These are phyloP conservation scores for Canis aureus DNA, from an alignment of 2,113 vertebrate genomes.

Conservation along the genomic window DNA sequence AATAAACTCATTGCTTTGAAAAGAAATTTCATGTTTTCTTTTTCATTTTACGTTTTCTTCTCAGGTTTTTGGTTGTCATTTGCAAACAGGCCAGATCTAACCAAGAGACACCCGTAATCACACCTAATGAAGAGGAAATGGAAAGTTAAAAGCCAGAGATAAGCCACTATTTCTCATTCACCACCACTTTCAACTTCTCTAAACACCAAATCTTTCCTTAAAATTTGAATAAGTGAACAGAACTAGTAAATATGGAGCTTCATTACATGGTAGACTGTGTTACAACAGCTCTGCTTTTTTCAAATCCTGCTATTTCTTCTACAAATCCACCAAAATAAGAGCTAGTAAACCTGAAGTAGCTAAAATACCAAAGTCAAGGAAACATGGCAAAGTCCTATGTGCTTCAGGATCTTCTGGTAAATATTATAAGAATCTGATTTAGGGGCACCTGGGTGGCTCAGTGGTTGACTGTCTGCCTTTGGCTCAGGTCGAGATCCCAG, in stretches of 20 bases:
- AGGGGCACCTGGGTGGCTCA: not conserved
- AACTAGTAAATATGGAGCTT: not conserved
- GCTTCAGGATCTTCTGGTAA: not conserved
- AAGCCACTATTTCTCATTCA: not conserved
- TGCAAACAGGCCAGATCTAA: slow-evolving; percentile 24
- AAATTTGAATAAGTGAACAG: slow-evolving; percentile 3
- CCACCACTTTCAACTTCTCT: not conserved
- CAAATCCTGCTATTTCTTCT: slow-evolving; percentile 20
- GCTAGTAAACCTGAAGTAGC: not conserved
- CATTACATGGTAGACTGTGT: not conserved
- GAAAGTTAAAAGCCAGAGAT: slow-evolving; percentile 31
- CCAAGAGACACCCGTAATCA: not conserved
- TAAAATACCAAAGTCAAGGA: not conserved
- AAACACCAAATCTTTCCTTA: not conserved
- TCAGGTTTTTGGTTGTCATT: slow-evolving; percentile 22
- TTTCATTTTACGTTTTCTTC: not conserved
- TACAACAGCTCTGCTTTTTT: not conserved
- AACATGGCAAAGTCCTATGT: not conserved
- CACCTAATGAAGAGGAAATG: not conserved
- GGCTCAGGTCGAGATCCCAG: no score
- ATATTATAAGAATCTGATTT: not conserved
- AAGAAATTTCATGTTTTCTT: slow-evolving; percentile 21
- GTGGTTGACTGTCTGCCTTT: no score
- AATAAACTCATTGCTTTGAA: slow-evolving; percentile 61
- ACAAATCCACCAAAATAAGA: not conserved